A percentile compares a stretch with the other conserved stretches of the same genome.
These are phyloP conservation scores for Platichthys stellatus DNA, from an alignment of 2,113 vertebrate genomes.

Conservation along the genomic window DNA sequence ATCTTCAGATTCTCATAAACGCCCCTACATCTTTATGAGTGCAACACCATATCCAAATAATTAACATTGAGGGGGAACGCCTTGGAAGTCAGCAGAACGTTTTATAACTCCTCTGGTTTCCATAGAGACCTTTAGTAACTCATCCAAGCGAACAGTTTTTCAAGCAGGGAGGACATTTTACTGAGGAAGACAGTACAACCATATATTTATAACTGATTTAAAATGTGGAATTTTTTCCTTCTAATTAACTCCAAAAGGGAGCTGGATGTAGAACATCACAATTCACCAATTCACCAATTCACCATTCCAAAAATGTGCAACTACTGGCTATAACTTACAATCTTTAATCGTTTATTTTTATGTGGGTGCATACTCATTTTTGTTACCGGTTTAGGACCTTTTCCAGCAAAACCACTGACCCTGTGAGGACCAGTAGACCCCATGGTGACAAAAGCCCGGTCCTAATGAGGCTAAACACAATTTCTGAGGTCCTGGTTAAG, in stretches of 20 bases:
- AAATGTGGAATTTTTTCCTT: not conserved
- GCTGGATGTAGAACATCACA: not conserved
- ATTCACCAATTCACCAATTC: not conserved
- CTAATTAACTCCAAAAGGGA: conserved; percentile 20
- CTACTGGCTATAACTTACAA: not conserved
- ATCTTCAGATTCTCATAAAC: conserved; percentile 46
- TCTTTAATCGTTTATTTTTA: too few species aligned
- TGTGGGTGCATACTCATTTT: too few species aligned
- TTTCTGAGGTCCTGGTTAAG: too few species aligned
- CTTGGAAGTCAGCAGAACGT: conserved; percentile 36
- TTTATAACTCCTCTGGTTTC: conserved; percentile 18
- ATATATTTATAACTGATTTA: not conserved
- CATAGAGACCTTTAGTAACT: conserved; percentile 4
- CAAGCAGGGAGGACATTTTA: not conserved
- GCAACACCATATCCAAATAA: conserved; percentile 29
- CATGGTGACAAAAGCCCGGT: too few species aligned
- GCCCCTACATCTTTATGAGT: not conserved
- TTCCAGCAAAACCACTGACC: too few species aligned
- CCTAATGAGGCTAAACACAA: too few species aligned
- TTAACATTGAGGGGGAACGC: conserved; percentile 20
- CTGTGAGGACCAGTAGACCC: too few species aligned
- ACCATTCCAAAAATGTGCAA: not conserved
- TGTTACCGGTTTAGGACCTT: too few species aligned
- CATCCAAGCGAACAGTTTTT: not conserved
- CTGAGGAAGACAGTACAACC: not conserved